These are phyloP conservation scores for Babyrousa celebensis DNA, from an alignment of 2,797 vertebrate species.

Conservation along the genomic window DNA sequence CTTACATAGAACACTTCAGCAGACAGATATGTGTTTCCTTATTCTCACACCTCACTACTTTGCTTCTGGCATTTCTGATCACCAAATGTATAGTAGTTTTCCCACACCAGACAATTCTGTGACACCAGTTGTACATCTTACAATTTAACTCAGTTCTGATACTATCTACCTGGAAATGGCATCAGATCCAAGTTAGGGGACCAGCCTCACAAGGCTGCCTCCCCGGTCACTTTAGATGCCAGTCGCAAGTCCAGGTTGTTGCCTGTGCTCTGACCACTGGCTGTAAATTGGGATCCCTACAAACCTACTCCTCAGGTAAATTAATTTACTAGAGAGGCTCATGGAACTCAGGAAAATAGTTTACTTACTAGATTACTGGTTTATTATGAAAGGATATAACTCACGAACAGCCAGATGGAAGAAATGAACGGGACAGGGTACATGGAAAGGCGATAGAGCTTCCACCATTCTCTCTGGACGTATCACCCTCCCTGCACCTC, in stretches of 20 bases:
- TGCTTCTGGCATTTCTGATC: neutral
- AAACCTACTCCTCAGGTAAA: neutral
- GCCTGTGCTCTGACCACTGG: neutral
- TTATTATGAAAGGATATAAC: slow-evolving; percentile 6
- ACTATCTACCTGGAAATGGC: neutral
- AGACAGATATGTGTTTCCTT: neutral
- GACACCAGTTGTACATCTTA: neutral
- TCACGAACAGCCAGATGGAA: neutral
- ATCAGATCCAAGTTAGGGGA: neutral
- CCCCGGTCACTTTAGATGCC: neutral
- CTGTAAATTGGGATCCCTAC: neutral
- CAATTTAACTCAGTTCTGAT: neutral
- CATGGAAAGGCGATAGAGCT: neutral
- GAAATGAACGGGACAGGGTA: neutral
- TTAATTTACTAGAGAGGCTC: neutral
- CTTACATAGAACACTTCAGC: neutral
- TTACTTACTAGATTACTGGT: neutral
- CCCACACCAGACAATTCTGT: neutral
- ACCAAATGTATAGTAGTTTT: neutral
- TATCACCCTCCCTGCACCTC: neutral
- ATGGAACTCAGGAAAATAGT: neutral
- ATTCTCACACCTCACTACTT: neutral
- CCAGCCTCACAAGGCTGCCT: neutral
- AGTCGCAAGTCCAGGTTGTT: neutral
- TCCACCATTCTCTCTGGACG: neutral